Evolutionary conservation across 2,888 invertebrate species (phyloP), one percentile per base, ranked within the genome.

Genomic region (Heliconius sara): DNA sequence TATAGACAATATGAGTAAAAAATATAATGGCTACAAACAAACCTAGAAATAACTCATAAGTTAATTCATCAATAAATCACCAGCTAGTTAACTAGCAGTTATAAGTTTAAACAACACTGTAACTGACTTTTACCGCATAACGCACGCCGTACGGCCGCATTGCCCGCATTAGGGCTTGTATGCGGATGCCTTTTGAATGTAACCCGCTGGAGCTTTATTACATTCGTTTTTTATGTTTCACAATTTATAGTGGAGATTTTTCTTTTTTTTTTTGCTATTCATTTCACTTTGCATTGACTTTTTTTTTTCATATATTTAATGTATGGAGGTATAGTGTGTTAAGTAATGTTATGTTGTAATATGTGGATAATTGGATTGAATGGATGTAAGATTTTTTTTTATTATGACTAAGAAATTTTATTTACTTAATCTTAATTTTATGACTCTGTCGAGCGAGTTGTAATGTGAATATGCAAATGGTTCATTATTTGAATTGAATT

Each of bases 101-200:
- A 60, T 34, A 73, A 60, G 60, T 57, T 73, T 60, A 73, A 73
- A 60, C 34, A 73, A 73, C 73, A 60, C 60, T 60, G n/a, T 52
- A n/a, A 73, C 60, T n/a, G 73, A 57, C 30, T 60, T 72, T n/a
- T 73, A 60, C 73, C 57, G 73, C 57, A 34, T 73, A 73, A 73
- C 43, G 70, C 70, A 39, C 73, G 60, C 73, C 30, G 60, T n/a
- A 9, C 60, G 60, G 73, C 73, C 73, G 60, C 73, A 60, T 73
- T 73, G 25, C 73, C 73, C 73, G 73, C 73, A 73, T 73, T 73
- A 73, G 60, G 73, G 39, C 2, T 16, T 60, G 39, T 73, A 73
- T 73, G 73, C 73, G 73, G 73, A 73, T 60, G 60, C 60, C 52
- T 39, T 73, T 60, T 73, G 60, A 73, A 73, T 60, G 73, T 73